Conservation (phyloP, 2,797 vertebrate genomes). For the Rallus crepitans region DNA sequence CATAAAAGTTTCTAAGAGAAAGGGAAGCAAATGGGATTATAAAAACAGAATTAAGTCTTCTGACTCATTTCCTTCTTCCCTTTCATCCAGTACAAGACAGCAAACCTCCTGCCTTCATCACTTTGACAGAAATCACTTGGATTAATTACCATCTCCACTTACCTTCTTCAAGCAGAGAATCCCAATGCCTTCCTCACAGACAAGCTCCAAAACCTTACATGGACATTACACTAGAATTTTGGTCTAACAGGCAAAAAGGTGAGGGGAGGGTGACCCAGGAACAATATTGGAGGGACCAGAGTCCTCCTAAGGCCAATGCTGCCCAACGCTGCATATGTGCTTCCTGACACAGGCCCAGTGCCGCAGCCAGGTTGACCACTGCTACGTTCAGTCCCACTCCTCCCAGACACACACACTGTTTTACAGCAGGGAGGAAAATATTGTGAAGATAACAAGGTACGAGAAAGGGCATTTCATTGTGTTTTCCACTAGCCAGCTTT, state of each 20-base stretch:
- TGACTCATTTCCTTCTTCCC: background rate
- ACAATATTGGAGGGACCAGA: fast-evolving
- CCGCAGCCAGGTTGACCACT: background rate
- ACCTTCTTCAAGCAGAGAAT: background rate
- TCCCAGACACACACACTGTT: fast-evolving
- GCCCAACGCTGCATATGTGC: fast-evolving
- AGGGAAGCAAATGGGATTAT: background rate
- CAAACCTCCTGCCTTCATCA: background rate
- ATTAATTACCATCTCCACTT: background rate
- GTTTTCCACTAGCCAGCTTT: background rate
- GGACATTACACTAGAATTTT: background rate
- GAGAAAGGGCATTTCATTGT: background rate
- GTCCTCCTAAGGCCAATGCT: fast-evolving
- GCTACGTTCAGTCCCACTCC: fast-evolving
- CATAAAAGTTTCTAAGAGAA: background rate
- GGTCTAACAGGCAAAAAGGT: background rate
- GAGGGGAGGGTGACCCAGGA: background rate
- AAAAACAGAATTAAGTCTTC: background rate
- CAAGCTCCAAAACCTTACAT: fast-evolving
- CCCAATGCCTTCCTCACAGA: background rate
- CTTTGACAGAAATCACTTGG: background rate
- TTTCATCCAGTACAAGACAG: background rate
- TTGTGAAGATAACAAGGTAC: background rate
- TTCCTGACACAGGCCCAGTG: background rate
- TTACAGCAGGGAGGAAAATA: background rate